Evolutionary conservation across 2,113 vertebrate genomes (phyloP).

Genomic region (Cavia aperea): DNA sequence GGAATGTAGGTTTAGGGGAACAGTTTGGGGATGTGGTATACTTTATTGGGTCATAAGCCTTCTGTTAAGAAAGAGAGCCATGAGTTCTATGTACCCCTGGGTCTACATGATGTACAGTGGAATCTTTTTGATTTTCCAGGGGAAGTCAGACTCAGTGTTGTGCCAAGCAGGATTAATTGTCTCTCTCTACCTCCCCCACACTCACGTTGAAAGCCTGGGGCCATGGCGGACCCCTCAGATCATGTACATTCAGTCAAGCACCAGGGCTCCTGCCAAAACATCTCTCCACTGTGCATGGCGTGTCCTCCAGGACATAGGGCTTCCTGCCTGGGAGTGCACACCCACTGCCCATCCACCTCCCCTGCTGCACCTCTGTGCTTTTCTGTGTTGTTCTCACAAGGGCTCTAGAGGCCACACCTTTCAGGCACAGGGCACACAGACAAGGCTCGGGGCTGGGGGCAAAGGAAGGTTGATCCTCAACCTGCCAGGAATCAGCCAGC

Average conservation of each 20-base stretch:
- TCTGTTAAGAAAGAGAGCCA: neutral
- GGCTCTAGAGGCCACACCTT: neutral
- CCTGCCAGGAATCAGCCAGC: neutral
- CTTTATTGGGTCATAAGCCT: neutral
- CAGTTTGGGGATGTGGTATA: neutral
- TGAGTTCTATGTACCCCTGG: neutral
- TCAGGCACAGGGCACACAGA: neutral
- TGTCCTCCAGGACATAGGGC: neutral
- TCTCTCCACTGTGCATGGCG: neutral
- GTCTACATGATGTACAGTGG: neutral
- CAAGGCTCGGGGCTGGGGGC: neutral
- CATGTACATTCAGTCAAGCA: neutral
- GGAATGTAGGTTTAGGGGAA: neutral
- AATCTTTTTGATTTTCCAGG: slow-evolving; percentile 21
- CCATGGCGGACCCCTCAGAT: neutral
- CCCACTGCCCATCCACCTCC: neutral
- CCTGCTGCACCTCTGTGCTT: neutral
- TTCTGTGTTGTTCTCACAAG: neutral
- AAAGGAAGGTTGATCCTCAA: neutral
- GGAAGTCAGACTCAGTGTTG: neutral
- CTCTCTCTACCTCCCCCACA: neutral
- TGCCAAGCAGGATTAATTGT: neutral
- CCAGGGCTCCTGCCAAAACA: neutral
- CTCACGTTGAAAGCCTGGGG: neutral
- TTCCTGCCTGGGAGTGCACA: neutral